Conservation (phyloP, 2,888 invertebrate genomes). For the Caenorhabditis doughertyi region DNA sequence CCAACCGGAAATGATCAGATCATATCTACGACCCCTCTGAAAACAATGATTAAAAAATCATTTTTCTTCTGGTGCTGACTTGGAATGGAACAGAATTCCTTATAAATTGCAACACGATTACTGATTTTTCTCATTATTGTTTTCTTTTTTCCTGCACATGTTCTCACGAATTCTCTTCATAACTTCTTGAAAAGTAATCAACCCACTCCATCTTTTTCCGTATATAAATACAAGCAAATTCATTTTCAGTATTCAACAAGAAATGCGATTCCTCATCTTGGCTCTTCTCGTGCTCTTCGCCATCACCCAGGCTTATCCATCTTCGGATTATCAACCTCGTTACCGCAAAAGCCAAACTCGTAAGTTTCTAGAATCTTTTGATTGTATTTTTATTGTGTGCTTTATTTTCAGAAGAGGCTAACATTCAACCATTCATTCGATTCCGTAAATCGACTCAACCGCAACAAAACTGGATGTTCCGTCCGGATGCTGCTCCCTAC, state of each 20-base stretch:
- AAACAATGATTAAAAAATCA: neutral
- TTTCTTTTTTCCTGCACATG: neutral
- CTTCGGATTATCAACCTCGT: conserved; percentile 61
- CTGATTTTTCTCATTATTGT: conserved; percentile 26
- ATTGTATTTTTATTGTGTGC: neutral
- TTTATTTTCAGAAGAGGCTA: conserved; percentile 69
- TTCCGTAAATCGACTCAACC: conserved; percentile 71
- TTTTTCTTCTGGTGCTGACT: no score
- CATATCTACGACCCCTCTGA: neutral
- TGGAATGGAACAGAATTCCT: neutral
- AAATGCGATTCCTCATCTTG: conserved; percentile 66
- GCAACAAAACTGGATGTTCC: conserved; percentile 58
- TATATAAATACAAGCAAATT: neutral
- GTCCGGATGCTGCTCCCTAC: conserved; percentile 40
- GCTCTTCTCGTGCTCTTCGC: conserved; percentile 65
- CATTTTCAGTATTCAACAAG: conserved; percentile 12
- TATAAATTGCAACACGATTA: neutral
- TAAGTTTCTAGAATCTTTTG: conserved; percentile 34
- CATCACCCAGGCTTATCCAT: conserved; percentile 58
- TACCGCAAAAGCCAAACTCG: conserved; percentile 71
- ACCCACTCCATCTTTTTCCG: neutral
- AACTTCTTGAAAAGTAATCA: neutral
- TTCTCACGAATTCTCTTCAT: conserved; percentile 23
- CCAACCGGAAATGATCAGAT: conserved; percentile 12
- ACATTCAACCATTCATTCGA: conserved; percentile 73